These are phyloP conservation scores for Phenganax marumi DNA, from an alignment of 92 coral and sea anemone genomes.

Conservation along the genomic window DNA sequence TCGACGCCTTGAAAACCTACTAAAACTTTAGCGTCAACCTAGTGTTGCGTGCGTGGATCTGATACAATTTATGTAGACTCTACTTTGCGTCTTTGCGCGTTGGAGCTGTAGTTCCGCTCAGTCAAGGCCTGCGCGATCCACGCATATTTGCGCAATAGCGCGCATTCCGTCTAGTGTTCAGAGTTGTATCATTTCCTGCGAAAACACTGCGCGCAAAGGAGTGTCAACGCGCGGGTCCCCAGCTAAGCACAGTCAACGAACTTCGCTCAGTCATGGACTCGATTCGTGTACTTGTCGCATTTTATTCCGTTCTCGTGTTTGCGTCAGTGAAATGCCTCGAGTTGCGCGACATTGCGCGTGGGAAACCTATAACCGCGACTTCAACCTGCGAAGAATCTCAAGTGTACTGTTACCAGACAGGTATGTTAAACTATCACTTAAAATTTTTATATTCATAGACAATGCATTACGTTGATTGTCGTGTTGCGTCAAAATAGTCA, in stretches of 20 bases:
- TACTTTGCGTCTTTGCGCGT: not conserved
- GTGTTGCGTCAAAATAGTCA: too few species aligned
- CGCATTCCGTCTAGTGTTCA: conserved; percentile 9
- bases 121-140: not conserved
- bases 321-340: conserved; percentile 4
- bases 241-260: not conserved
- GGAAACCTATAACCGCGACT: conserved; percentile 22
- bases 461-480: too few species aligned
- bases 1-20: not conserved
- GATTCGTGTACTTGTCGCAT: conserved; percentile 9
- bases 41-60: not conserved
- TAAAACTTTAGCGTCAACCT: not conserved
- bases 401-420: conserved; percentile 22
- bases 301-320: not conserved
- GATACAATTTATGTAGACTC: not conserved
- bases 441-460: too few species aligned
- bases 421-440: not conserved
- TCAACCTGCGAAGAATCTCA: conserved; percentile 20
- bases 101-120: not conserved
- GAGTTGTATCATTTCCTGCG: conserved; percentile 36
- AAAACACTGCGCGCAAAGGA: conserved; percentile 33
- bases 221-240: conserved; percentile 36
- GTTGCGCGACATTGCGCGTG: conserved; percentile 31
- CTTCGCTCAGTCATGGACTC: not conserved
- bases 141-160: conserved; percentile 19